A percentile compares a stretch with the other conserved stretches of the same genome.
Conservation (phyloP, 2,113 vertebrate genomes). For the Atlantisia rogersi region DNA sequence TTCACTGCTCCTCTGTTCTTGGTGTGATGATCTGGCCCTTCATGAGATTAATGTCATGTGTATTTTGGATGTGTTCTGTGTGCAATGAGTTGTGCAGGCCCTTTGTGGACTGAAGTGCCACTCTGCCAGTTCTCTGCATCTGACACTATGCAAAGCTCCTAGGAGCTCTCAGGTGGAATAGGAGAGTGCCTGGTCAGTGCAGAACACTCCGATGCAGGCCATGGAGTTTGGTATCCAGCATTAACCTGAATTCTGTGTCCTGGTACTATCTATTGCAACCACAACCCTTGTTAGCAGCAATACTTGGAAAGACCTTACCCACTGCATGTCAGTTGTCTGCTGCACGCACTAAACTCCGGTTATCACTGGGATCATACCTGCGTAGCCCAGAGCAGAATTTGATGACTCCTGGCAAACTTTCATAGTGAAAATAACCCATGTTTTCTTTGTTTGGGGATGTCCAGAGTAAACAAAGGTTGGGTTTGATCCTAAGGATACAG, state of each 20-base stretch:
- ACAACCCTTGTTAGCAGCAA: background rate
- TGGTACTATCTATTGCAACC: rapidly evolving
- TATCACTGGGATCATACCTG: background rate
- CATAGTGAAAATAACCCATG: background rate
- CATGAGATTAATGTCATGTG: rapidly evolving
- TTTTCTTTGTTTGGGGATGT: background rate
- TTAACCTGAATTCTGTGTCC: background rate
- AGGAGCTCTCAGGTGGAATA: background rate
- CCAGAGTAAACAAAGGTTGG: background rate
- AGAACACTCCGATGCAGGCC: background rate
- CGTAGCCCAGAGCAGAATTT: rapidly evolving
- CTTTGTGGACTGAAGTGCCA: background rate
- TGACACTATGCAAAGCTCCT: background rate
- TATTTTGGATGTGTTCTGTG: background rate
- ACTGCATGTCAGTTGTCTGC: background rate
- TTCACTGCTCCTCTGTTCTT: rapidly evolving
- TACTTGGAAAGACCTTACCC: background rate
- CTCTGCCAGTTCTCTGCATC: background rate
- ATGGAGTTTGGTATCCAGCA: background rate
- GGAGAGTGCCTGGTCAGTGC: background rate
- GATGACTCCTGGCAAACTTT: background rate
- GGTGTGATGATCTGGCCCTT: background rate
- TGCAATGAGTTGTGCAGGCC: background rate
- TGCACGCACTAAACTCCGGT: rapidly evolving
- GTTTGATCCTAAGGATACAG: background rate